Evolutionary conservation across 2,888 invertebrate species (phyloP).

Genomic region (Athripsodes cinereus): DNA sequence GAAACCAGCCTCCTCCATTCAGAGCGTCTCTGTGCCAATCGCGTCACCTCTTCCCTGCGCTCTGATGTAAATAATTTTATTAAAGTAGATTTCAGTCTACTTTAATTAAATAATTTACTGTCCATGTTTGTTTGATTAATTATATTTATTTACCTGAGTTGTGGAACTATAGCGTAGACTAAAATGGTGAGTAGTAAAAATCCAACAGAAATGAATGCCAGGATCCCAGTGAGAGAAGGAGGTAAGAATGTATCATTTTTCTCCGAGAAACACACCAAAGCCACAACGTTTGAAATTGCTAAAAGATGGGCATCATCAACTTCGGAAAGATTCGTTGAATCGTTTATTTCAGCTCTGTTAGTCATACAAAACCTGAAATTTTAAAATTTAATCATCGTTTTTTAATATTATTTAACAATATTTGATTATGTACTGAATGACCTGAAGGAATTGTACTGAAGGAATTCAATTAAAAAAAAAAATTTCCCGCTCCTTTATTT

Average conservation of each 20-base stretch:
- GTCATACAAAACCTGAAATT: constrained; percentile 15
- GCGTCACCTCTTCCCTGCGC: no score
- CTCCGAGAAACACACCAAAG: constrained; percentile 38
- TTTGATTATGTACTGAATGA: no score
- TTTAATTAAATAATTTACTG: no score
- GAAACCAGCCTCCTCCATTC: no score
- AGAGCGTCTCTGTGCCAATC: no score
- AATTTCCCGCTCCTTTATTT: no score
- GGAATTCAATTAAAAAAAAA: no score
- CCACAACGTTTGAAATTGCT: constrained; percentile 25
- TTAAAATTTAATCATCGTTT: not conserved
- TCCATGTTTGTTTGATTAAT: no score
- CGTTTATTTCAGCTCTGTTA: constrained; percentile 9
- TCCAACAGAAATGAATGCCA: constrained; percentile 49
- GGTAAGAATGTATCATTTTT: constrained; percentile 39
- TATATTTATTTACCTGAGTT: constrained; percentile 50
- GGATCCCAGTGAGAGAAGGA: constrained; percentile 30
- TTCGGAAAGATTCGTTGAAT: not conserved
- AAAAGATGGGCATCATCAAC: not conserved
- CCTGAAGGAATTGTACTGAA: no score
- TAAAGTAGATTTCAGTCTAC: no score
- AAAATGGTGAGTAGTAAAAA: constrained; percentile 55
- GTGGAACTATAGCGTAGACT: constrained; percentile 55
- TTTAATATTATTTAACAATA: no score
- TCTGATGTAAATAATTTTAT: no score